Evolutionary conservation across 2,797 vertebrate genomes (phyloP), one percentile per base, ranked within the genome.

Genomic region (Luscinia megarhynchos): DNA sequence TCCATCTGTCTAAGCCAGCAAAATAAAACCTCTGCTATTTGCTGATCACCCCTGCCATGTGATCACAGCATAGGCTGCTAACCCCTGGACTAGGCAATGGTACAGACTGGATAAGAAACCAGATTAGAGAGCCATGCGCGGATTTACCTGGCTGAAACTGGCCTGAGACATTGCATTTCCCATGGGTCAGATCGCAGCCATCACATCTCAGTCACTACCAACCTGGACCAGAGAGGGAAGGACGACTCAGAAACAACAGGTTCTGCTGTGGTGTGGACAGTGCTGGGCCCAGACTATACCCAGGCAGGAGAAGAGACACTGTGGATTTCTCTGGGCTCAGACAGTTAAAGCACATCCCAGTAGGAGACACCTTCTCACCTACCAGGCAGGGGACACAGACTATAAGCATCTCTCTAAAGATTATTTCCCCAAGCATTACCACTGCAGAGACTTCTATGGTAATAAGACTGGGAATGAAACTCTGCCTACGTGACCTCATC

Each of bases 61-160:
- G 43, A 91, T 72, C 53, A 74, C 57, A 75, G 68, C 58, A 89
- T 0, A 67, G 76, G 76, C 92, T 93, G 90, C 88, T 95, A 84
- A 91, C 79, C 92, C 83, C 92, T 53, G 80, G 83, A 62, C 83
- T 67, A 91, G 63, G 84, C 63, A 0, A 76, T n/a, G 36, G 68
- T 80, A 80, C 61, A 81, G 80, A 86, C 69, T 85, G 61, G 57
- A 34, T 90, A 89, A 94, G 34, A 87, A 95, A 92, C 92, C 80
- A 89, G 95, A 96, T 96, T 91, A 96, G 59, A 95, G 92, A 73
- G 87, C 87, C 94, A 90, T 90, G 96, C 88, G 91, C 0, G 0
- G 91, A 95, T 94, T 96, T 95, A 95, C 95, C 96, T 96, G 92
- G 80, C 95, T 96, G 94, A 95, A 92, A 95, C 75, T 96, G 95